These are phyloP conservation scores for Lepisosteus oculatus DNA, from an alignment of 2,113 vertebrate genomes.

Conservation along the genomic window DNA sequence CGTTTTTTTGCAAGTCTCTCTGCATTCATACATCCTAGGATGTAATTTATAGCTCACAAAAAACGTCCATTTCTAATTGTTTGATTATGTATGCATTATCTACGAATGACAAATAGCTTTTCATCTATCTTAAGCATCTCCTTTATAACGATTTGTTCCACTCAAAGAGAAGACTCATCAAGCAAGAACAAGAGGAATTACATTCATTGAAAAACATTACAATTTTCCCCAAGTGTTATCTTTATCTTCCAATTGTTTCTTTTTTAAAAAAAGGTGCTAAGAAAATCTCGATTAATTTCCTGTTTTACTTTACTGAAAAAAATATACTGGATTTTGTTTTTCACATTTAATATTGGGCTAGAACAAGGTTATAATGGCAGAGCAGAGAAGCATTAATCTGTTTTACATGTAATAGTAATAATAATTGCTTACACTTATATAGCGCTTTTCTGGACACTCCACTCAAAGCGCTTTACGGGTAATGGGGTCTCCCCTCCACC, in stretches of 20 bases:
- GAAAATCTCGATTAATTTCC: too few species aligned
- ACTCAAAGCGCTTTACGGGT: too few species aligned
- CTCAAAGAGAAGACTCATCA: background rate
- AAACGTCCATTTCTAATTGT: slow-evolving; percentile 3
- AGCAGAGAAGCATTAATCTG: too few species aligned
- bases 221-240: background rate
- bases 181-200: background rate
- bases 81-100: slow-evolving; percentile 7
- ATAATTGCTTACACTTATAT: too few species aligned
- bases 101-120: slow-evolving; percentile 8
- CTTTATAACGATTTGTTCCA: slow-evolving; percentile 1
- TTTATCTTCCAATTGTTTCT: background rate
- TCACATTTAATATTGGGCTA: too few species aligned
- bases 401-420: too few species aligned
- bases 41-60: background rate
- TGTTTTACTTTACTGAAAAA: too few species aligned
- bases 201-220: background rate
- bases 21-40: background rate
- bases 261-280: background rate
- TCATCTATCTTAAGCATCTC: background rate
- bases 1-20: background rate
- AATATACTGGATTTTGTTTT: too few species aligned
- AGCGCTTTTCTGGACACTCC: too few species aligned
- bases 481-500: too few species aligned
- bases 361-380: too few species aligned